Percentiles rank a stretch among this genome's conserved stretches.
Conservation (phyloP, 2,113 vertebrate genomes). For the Odocoileus hemionus region DNA sequence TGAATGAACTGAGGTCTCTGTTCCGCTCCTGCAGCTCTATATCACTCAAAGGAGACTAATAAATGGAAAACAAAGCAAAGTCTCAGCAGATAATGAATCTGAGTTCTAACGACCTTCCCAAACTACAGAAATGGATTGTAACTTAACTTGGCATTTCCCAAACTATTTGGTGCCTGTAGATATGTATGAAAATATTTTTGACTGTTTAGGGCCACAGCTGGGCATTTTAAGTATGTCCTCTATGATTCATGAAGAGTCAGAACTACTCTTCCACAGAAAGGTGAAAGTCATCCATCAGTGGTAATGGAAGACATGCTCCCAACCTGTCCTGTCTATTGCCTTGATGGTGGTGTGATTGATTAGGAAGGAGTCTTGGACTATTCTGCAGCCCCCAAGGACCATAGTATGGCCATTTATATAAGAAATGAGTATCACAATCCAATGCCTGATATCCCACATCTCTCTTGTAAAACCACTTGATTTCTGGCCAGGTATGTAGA, state of each 20-base stretch:
- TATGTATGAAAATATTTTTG: not conserved
- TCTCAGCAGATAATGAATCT: conserved; percentile 62
- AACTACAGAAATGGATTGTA: conserved; percentile 37
- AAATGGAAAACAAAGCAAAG: conserved; percentile 63
- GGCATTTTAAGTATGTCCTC: conserved; percentile 36
- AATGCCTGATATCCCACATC: not conserved
- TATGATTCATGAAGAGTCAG: conserved; percentile 5
- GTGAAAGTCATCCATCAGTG: not conserved
- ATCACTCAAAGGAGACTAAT: conserved; percentile 65
- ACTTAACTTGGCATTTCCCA: conserved; percentile 55
- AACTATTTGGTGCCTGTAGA: conserved; percentile 44
- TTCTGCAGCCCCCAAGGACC: not conserved
- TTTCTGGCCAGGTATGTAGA: not conserved
- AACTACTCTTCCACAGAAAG: not conserved
- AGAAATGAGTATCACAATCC: not conserved
- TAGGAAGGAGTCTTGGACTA: not conserved
- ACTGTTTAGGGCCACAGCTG: conserved; percentile 31
- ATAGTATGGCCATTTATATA: not conserved
- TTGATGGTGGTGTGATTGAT: not conserved
- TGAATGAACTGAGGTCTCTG: conserved; percentile 52
- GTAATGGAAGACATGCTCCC: not conserved
- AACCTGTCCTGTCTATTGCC: not conserved
- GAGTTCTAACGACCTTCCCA: conserved; percentile 57
- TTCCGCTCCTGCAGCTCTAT: conserved; percentile 56
- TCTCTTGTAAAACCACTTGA: conserved; percentile 6